Percentiles rank a stretch among this genome's conserved stretches.
phyloP scores from a whole-genome alignment of 2,113 vertebrate species.

The Chauna torquata region DNA sequence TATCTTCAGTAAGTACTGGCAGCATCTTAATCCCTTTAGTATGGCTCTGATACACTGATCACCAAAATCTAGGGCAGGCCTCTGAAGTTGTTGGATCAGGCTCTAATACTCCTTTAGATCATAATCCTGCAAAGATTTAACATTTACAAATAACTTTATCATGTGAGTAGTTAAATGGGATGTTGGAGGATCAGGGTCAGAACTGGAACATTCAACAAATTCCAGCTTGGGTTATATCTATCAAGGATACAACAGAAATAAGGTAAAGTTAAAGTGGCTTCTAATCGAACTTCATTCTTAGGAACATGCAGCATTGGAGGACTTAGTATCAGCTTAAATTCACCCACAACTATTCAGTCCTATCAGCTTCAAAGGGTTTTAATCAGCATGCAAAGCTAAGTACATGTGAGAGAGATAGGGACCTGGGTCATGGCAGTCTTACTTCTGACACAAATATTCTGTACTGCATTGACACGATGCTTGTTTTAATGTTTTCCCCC shows the following conservation, averaged over 20 bases:
- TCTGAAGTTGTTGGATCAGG: constrained; percentile 47
- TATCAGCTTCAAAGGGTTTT: constrained; percentile 17
- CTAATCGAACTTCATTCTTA: not conserved
- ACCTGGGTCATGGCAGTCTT: not conserved
- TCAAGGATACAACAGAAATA: not conserved
- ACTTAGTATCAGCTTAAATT: not conserved
- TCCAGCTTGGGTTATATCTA: not conserved
- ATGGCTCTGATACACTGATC: constrained; percentile 1
- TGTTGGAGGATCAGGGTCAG: not conserved
- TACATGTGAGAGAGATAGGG: not conserved
- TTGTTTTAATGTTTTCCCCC: not conserved
- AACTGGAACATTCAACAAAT: not conserved
- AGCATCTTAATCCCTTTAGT: constrained; percentile 28
- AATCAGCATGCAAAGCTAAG: not conserved
- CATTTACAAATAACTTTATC: constrained; percentile 51
- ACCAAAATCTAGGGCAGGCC: constrained; percentile 50
- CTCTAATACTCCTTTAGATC: constrained; percentile 47
- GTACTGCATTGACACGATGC: not conserved
- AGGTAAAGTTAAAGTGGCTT: not conserved
- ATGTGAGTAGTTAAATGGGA: constrained; percentile 42
- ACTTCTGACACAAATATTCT: not conserved
- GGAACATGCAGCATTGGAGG: not conserved
- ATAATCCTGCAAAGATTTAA: constrained; percentile 47
- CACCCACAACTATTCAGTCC: not conserved
- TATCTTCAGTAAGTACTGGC: not conserved